Conservation (phyloP, 2,797 vertebrate species). For the Lepilemur septentrionalis region DNA sequence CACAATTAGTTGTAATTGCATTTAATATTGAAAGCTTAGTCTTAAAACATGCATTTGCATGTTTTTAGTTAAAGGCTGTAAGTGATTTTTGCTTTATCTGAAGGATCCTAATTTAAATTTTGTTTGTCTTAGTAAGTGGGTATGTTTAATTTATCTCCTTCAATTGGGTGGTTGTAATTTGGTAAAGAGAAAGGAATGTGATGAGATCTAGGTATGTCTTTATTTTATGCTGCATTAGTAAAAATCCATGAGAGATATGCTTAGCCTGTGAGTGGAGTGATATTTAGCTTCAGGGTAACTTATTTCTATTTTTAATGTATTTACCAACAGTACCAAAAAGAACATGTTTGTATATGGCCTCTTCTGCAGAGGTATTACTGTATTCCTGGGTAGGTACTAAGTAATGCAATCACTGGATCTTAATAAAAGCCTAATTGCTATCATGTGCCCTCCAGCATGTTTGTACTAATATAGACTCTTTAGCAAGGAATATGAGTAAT, state of each 20-base stretch:
- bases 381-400: background rate
- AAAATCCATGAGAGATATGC: background rate
- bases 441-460: fast-evolving
- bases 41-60: background rate
- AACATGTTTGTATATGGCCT: background rate
- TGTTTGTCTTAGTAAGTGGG: background rate
- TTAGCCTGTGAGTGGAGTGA: background rate
- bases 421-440: background rate
- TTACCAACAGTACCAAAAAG: background rate
- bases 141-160: background rate
- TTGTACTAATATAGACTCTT: background rate
- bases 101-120: background rate
- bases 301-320: background rate
- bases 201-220: background rate
- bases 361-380: background rate
- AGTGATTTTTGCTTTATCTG: background rate
- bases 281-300: background rate
- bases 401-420: background rate
- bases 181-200: background rate
- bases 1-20: background rate
- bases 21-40: background rate
- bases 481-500: background rate
- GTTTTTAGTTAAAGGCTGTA: background rate
- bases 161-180: background rate
- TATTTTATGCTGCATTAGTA: background rate